phyloP scores from a whole-genome alignment of 2,113 vertebrate species.

The Nibea coibor region DNA sequence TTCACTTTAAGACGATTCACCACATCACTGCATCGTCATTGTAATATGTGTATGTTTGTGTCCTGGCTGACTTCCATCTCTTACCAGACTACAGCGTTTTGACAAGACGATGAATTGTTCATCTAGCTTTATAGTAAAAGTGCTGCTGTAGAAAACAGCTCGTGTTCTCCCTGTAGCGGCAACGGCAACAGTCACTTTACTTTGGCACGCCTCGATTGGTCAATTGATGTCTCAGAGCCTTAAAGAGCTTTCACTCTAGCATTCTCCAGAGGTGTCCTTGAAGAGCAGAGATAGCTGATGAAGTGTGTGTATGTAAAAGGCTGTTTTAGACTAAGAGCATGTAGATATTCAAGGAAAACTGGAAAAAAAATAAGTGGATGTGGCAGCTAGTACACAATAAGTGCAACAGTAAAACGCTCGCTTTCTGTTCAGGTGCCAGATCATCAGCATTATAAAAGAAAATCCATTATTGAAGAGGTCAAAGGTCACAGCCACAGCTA shows the following conservation, averaged over 20 bases:
- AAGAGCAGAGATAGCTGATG: not conserved
- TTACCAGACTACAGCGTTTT: not conserved
- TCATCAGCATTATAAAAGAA: slow-evolving; percentile 12
- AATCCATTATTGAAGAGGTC: slow-evolving; percentile 21
- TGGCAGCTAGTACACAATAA: slow-evolving; percentile 11
- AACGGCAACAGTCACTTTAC: slow-evolving; percentile 18
- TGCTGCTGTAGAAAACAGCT: slow-evolving; percentile 25
- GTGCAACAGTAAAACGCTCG: not conserved
- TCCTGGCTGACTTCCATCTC: not conserved
- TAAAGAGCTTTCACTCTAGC: slow-evolving; percentile 36
- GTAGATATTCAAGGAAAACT: not conserved
- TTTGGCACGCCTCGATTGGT: slow-evolving; percentile 47
- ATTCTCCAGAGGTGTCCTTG: slow-evolving; percentile 46
- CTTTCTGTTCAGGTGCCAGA: slow-evolving; percentile 5
- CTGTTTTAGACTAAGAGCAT: not conserved
- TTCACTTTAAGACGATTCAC: not conserved
- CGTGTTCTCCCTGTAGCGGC: slow-evolving; percentile 3
- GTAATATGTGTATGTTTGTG: not conserved
- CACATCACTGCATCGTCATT: not conserved
- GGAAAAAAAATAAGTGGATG: not conserved
- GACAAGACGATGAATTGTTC: slow-evolving; percentile 9
- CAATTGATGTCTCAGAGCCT: slow-evolving; percentile 36
- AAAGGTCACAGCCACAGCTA: slow-evolving; percentile 14
- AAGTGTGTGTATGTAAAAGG: not conserved
- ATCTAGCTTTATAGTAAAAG: slow-evolving; percentile 2